Evolutionary conservation across 2,888 invertebrate genomes (phyloP).

Genomic region (Bembecia ichneumoniformis): DNA sequence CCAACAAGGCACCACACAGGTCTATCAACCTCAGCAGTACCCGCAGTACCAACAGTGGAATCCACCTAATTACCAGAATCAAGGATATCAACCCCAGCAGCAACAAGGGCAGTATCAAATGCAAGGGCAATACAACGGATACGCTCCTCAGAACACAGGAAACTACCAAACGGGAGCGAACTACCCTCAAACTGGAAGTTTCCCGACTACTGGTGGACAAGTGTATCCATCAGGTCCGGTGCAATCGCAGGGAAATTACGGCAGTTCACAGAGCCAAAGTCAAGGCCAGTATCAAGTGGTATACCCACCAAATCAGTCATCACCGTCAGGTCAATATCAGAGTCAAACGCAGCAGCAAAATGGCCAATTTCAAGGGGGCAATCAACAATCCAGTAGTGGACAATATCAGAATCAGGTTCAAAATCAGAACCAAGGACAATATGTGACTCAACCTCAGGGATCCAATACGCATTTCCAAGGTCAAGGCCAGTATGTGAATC

Average conservation of each 20-base stretch:
- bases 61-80: slow-evolving; percentile 22
- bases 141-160: slow-evolving; percentile 11
- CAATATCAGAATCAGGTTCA: slow-evolving; percentile 15
- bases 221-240: slow-evolving; percentile 11
- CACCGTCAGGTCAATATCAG: slow-evolving; percentile 13
- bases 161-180: slow-evolving; percentile 11
- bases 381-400: slow-evolving; percentile 9
- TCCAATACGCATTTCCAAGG: slow-evolving; percentile 19
- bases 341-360: slow-evolving; percentile 13
- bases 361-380: slow-evolving; percentile 17
- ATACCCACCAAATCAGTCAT: slow-evolving; percentile 6
- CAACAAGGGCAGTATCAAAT: slow-evolving; percentile 18
- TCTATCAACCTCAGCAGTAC: slow-evolving; percentile 23
- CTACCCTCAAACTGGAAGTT: slow-evolving; percentile 15
- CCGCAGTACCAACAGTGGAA: slow-evolving; percentile 22
- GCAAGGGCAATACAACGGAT: slow-evolving; percentile 22
- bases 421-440: slow-evolving; percentile 5
- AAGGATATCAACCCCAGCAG: slow-evolving; percentile 21
- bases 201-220: slow-evolving; percentile 4
- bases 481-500: slow-evolving; percentile 11
- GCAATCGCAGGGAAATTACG: slow-evolving; percentile 7
- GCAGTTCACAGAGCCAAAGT: slow-evolving; percentile 11
- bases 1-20: slow-evolving; percentile 4
- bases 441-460: slow-evolving; percentile 2
- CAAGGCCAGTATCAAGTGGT: slow-evolving; percentile 15